Evolutionary conservation across 2,113 vertebrate species (phyloP).

Genomic region (Numida meleagris): DNA sequence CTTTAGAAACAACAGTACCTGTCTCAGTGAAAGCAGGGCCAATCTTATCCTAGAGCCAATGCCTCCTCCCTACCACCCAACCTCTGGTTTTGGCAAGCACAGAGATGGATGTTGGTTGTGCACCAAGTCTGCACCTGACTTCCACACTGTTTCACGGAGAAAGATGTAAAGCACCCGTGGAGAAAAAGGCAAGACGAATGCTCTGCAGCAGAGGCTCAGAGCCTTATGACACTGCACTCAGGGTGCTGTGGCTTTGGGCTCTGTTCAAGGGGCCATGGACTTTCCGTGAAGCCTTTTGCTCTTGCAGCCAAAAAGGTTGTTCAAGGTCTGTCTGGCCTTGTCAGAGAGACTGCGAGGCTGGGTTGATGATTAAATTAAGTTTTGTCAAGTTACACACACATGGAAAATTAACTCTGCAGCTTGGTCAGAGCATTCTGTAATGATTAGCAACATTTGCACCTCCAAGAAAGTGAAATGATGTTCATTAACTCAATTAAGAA

Average conservation of each 20-base stretch:
- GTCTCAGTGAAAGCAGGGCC: not conserved
- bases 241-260: rapidly evolving
- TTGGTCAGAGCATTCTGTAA: not conserved
- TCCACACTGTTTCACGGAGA: not conserved
- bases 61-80: not conserved
- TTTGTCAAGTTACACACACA: not conserved
- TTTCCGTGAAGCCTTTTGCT: not conserved
- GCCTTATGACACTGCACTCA: not conserved
- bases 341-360: not conserved
- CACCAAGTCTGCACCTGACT: not conserved
- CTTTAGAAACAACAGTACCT: not conserved
- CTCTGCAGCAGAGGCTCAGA: not conserved
- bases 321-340: not conserved
- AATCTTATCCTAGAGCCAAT: not conserved
- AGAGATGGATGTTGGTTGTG: not conserved
- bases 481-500: not conserved
- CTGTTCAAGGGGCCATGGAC: not conserved
- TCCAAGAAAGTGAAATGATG: not conserved
- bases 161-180: not conserved
- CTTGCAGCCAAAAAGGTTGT: not conserved
- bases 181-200: not conserved
- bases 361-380: not conserved
- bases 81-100: not conserved
- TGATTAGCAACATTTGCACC: not conserved
- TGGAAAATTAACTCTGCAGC: not conserved